Evolutionary conservation across 1,140 invertebrate species (phyloP).

Genomic region (Dreissena rostriformis): DNA sequence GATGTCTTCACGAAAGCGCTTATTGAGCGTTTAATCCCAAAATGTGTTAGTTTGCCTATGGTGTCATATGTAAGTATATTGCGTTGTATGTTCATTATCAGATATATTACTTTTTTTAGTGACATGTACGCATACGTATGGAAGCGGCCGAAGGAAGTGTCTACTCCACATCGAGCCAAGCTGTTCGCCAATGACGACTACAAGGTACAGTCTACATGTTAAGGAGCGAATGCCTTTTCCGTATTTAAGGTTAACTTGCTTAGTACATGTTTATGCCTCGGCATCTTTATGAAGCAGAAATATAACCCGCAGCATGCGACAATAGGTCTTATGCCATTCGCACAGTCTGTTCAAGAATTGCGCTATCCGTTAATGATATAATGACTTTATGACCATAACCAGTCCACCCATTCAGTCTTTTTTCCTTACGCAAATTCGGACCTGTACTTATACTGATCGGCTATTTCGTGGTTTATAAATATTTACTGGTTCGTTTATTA

Average conservation of each 20-base stretch:
- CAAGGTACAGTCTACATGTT: conserved; percentile 66
- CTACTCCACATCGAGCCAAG: conserved; percentile 67
- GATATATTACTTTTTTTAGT: conserved; percentile 16
- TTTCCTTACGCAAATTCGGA: too few species aligned
- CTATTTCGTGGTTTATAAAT: too few species aligned
- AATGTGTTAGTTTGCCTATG: too few species aligned
- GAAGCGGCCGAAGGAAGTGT: conserved; percentile 77
- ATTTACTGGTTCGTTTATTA: too few species aligned
- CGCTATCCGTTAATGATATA: too few species aligned
- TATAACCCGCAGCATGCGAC: neutral
- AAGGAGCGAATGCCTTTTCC: neutral
- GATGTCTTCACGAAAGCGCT: too few species aligned
- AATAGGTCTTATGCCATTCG: neutral
- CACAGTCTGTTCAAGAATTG: too few species aligned
- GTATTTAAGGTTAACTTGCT: neutral
- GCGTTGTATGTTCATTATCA: neutral
- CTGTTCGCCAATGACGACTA: conserved; percentile 74
- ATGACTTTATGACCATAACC: too few species aligned
- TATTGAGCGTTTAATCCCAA: too few species aligned
- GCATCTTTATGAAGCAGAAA: neutral
- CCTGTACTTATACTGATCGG: too few species aligned
- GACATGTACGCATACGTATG: conserved; percentile 72
- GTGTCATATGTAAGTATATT: neutral
- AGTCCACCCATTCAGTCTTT: too few species aligned
- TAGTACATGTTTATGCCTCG: neutral